Conservation (phyloP, 2,888 invertebrate genomes). For the Augochlorella aurata region DNA sequence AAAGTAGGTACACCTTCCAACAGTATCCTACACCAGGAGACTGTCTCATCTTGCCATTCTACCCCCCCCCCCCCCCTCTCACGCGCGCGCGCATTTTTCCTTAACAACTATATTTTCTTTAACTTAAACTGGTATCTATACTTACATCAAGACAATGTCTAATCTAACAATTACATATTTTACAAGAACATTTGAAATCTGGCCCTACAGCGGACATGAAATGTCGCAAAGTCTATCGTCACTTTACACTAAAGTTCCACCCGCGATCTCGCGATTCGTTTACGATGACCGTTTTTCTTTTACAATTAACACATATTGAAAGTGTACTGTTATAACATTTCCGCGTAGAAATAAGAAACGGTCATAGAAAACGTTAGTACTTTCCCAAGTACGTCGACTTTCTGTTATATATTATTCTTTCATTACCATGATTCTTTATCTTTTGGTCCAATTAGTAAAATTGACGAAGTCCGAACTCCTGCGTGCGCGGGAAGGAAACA, state of each 20-base stretch:
- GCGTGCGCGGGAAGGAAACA: neutral
- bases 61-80: constrained; percentile 57
- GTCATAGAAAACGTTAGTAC: constrained; percentile 28
- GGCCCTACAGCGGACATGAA: constrained; percentile 71
- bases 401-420: constrained; percentile 18
- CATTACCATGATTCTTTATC: constrained; percentile 22
- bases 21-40: constrained; percentile 66
- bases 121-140: constrained; percentile 71
- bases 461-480: constrained; percentile 14
- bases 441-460: constrained; percentile 51
- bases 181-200: constrained; percentile 75
- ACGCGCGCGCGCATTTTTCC: constrained; percentile 55
- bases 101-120: constrained; percentile 72
- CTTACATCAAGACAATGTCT: constrained; percentile 74
- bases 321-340: constrained; percentile 20
- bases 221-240: constrained; percentile 71
- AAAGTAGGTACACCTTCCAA: constrained; percentile 77
- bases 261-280: constrained; percentile 36
- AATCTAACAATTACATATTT: constrained; percentile 77
- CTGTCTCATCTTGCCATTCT: constrained; percentile 72
- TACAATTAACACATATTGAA: constrained; percentile 16
- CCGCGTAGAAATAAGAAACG: constrained; percentile 31
- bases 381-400: constrained; percentile 43
- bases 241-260: constrained; percentile 75
- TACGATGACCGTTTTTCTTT: constrained; percentile 5